A percentile compares a stretch with the other conserved stretches of the same genome.
Conservation (phyloP, 2,888 invertebrate genomes). For the Brenthis hecate region DNA sequence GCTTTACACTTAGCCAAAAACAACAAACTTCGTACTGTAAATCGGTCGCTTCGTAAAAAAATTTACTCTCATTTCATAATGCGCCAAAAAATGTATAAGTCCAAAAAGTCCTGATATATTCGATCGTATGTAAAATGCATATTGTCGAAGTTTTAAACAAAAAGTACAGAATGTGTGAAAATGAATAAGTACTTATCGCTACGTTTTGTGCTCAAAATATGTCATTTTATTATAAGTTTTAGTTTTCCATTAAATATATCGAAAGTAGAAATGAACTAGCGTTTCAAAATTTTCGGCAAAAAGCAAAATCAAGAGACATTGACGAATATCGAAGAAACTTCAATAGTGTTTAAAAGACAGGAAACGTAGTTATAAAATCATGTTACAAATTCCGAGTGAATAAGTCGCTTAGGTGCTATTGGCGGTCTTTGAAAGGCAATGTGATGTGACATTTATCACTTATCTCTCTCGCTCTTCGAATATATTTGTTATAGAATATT, state of each 20-base stretch:
- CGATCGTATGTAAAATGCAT: too few relatives aligned
- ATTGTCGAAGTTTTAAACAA: too few relatives aligned
- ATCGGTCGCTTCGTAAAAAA: too few relatives aligned
- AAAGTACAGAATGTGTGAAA: too few relatives aligned
- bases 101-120: too few relatives aligned
- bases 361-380: constrained; percentile 16
- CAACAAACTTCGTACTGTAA: too few relatives aligned
- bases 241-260: background rate
- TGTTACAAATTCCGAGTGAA: constrained; percentile 23
- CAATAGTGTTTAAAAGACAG: constrained; percentile 7
- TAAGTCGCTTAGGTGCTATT: constrained; percentile 18
- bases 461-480: constrained; percentile 1
- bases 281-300: background rate
- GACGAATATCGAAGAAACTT: background rate
- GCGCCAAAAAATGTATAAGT: too few relatives aligned
- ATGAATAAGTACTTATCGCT: too few relatives aligned
- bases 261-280: background rate
- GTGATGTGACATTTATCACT: constrained; percentile 21
- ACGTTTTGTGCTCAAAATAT: too few relatives aligned
- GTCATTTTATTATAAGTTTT: too few relatives aligned
- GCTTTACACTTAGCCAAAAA: too few relatives aligned
- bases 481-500: constrained; percentile 7
- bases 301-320: background rate
- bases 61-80: too few relatives aligned
- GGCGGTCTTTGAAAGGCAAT: constrained; percentile 16